Evolutionary conservation across 2,888 invertebrate genomes (phyloP), one percentile per base, ranked within the genome.

Genomic region (Perdita meconis): DNA sequence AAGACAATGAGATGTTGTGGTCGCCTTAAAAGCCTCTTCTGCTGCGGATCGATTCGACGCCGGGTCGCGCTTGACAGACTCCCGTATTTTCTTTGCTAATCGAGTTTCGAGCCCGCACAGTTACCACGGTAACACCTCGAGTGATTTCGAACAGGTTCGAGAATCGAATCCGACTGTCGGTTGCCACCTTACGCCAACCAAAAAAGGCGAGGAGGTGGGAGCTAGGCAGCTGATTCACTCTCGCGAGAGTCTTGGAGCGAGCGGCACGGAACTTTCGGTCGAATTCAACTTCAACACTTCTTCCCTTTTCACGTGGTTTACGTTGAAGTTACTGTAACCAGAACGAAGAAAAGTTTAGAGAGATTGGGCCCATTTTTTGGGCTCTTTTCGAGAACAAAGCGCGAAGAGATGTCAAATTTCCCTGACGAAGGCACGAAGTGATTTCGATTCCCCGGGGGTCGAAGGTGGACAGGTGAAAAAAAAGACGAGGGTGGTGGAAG

Each of bases 1-100:
- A 80, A 72, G 84, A 86, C 86, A 85, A 84, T 80, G 82, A 82
- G 82, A 79, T 79, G 80, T 80, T 84, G 86, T 78, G 85, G 82
- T 82, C 78, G 82, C 81, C 86, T 88, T 89, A 88, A 89, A 89
- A 89, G 89, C 89, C 83, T 85, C 85, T 78, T 85, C 75, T 36
- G 68, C 80, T 73, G 78, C 85, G 82, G 88, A 90, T 90, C 89
- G 89, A 86, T 88, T 83, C 78, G 59, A 80, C 77, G 78, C 57
- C 73, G 22, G 34, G 55, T 19, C 60, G 40, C 59, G 71, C 73
- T 77, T 64, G 67, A 79, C 19, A 47, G 85, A 85, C 80, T 83
- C 83, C 80, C 67, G 85, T 89, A 84, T 90, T 90, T 89, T 90
- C 89, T 82, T 89, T 90, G 87, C 89, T 90, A 90, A 90, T 90